Percentiles rank a stretch among this genome's conserved stretches.
These are phyloP conservation scores for Gastrophryne carolinensis DNA, from an alignment of 2,797 vertebrate genomes.

Conservation along the genomic window DNA sequence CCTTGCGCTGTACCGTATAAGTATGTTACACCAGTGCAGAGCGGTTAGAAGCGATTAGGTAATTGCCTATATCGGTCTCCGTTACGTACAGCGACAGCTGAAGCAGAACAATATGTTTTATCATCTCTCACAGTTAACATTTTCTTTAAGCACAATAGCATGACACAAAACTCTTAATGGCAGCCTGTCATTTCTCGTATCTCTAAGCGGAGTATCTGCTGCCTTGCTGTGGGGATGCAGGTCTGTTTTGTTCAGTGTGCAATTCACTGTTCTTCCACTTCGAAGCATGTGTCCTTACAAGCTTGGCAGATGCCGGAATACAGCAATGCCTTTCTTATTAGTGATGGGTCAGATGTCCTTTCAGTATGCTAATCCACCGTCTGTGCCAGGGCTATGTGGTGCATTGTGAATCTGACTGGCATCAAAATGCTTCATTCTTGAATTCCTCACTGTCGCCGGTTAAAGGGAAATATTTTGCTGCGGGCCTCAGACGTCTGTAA, in stretches of 20 bases:
- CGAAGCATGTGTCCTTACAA: constrained; percentile 30
- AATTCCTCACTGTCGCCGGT: not conserved
- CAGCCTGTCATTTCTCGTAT: constrained; percentile 21
- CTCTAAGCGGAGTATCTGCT: constrained; percentile 9
- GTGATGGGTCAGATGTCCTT: constrained; percentile 47
- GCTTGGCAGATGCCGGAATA: constrained; percentile 39
- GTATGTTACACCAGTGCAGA: constrained; percentile 12
- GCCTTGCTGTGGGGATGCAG: constrained; percentile 15
- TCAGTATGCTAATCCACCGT: constrained; percentile 25
- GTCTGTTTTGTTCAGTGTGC: constrained; percentile 18
- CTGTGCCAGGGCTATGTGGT: constrained; percentile 7
- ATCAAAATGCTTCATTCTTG: constrained; percentile 7
- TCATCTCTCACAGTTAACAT: constrained; percentile 37
- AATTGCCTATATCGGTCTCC: constrained; percentile 33
- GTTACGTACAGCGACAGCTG: constrained; percentile 30
- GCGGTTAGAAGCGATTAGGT: constrained; percentile 29
- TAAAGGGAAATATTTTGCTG: not conserved
- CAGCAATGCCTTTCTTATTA: constrained; percentile 34
- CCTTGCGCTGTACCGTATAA: not conserved
- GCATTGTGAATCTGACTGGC: constrained; percentile 10
- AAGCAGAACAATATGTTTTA: constrained; percentile 40
- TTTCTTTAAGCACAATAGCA: constrained; percentile 23
- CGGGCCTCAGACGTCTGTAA: not conserved
- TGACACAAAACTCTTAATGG: constrained; percentile 28
- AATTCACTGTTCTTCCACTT: constrained; percentile 23